Base-by-base conservation (phyloP, 2,888 invertebrate genomes). In the Platerodrilus igneus region DNA sequence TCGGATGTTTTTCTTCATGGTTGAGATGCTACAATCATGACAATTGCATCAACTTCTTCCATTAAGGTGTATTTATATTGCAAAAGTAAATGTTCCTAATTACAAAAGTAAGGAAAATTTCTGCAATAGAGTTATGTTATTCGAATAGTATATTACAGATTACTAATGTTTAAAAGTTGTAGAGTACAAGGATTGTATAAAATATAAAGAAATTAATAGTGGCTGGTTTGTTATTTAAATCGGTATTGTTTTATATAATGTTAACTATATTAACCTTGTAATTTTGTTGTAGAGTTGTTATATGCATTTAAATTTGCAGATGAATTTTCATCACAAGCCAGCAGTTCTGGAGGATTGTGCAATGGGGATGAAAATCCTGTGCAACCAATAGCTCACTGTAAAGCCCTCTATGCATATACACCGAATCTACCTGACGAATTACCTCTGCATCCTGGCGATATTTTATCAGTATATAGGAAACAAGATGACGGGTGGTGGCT, bases 401-500 rank as follows among this genome's bases (percentile, higher is more conserved):
- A 82, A 55, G 94, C 89, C 2, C 72, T 93, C 14, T 94, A 92
- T 68, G 82, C 85, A 31, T 94, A 93, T 66, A 79, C 86, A 51
- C 89, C 92, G 31, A 86, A 86, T 59, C 75, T 91, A 41, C 82
- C 86, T 56, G 93, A 93, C 68, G 93, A 94, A 66, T 77, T 94
- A 25, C 83, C 68, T 22, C 56, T 74, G 15, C 67, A 64, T 61
- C 62, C 77, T 72, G 89, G 93, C 49, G 92, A 94, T 65, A 71
- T 89, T 29, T 87, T 94, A 54, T 84, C 83, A 53, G 85, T 94
- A 20, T 89, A 88, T 63, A 83, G 86, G 57, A 92, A 93, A 61
- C 90, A 91, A 65, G 86, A 86, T 18, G 91, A 92, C 59, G 93
- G 91, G 20, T 94, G 94, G 94, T 94, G 93, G 93, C 76, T 89